Percentiles rank a stretch among this genome's conserved stretches.
These are phyloP conservation scores for Poecilia wingei DNA, from an alignment of 2,797 vertebrate species.

Conservation along the genomic window DNA sequence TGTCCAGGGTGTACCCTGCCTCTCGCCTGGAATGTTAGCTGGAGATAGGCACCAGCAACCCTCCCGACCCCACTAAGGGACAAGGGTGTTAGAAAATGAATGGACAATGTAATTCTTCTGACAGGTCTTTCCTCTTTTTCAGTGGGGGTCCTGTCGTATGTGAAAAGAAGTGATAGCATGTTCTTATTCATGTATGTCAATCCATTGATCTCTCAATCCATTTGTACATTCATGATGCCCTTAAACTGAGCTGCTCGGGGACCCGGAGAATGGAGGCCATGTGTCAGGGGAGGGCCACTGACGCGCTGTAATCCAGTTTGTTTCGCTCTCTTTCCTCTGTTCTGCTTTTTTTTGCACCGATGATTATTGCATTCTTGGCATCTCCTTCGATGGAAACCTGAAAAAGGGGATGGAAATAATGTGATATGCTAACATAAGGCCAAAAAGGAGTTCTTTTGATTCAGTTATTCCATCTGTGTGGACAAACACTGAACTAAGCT, in stretches of 20 bases:
- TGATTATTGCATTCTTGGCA: constrained; percentile 52
- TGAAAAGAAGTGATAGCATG: constrained; percentile 29
- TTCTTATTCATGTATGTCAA: constrained; percentile 17
- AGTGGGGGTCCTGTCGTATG: constrained; percentile 31
- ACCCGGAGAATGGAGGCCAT: constrained; percentile 61
- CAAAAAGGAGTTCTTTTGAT: constrained; percentile 20
- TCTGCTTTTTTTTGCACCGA: constrained; percentile 57
- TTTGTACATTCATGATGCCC: constrained; percentile 23
- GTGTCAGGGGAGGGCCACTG: constrained; percentile 73
- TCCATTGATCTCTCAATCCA: constrained; percentile 32
- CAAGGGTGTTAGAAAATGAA: too few relatives aligned
- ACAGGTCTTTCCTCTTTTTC: constrained; percentile 53
- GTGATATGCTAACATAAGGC: constrained; percentile 33
- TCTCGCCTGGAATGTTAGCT: too few relatives aligned
- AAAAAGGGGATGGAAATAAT: constrained; percentile 34
- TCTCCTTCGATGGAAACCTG: constrained; percentile 37
- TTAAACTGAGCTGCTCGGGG: constrained; percentile 46
- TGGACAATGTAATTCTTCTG: constrained; percentile 54
- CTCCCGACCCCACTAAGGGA: too few relatives aligned
- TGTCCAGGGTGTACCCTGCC: too few relatives aligned
- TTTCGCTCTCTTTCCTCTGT: constrained; percentile 75
- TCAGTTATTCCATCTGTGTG: constrained; percentile 6
- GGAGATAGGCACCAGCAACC: too few relatives aligned
- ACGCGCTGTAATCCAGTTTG: constrained; percentile 79
- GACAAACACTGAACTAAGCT: constrained; percentile 1